Percentiles rank a stretch among this genome's conserved stretches.
Evolutionary conservation across 30 jellyfish, hydroid and myxozoan species (phyloP).

Genomic region (Pelagia noctiluca): DNA sequence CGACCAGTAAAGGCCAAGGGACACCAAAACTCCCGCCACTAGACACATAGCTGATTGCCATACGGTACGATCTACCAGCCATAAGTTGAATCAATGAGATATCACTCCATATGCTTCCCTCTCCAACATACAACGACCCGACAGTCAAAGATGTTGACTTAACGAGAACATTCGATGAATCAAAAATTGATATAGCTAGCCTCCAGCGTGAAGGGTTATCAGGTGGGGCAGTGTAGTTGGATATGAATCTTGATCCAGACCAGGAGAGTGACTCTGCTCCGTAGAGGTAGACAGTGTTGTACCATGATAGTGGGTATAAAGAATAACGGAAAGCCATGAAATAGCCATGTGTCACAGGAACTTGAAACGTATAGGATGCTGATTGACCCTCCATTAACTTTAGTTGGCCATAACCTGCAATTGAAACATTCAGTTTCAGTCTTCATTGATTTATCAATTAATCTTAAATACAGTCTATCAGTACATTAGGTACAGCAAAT

Average conservation of each 20-base stretch:
- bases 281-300: conserved; percentile 61
- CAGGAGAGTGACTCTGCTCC: conserved; percentile 82
- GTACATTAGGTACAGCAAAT: too few relatives aligned
- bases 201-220: conserved; percentile 88
- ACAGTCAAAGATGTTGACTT: conserved; percentile 36
- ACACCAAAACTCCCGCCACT: conserved; percentile 65
- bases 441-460: too few relatives aligned
- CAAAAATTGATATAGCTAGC: conserved; percentile 14
- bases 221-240: conserved; percentile 25
- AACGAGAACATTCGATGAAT: conserved; percentile 18
- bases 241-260: conserved; percentile 69
- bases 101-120: conserved; percentile 68
- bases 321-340: conserved; percentile 85
- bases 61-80: conserved; percentile 59
- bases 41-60: conserved; percentile 48
- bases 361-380: conserved; percentile 67
- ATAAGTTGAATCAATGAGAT: conserved; percentile 33
- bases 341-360: conserved; percentile 72
- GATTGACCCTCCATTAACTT: conserved; percentile 45
- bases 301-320: conserved; percentile 82
- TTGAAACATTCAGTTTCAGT: too few relatives aligned
- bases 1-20: conserved; percentile 94
- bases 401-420: conserved; percentile 59
- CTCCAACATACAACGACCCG: conserved; percentile 70
- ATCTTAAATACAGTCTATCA: too few relatives aligned